A percentile compares a stretch with the other conserved stretches of the same genome.
phyloP scores from a whole-genome alignment of 2,888 invertebrate species.

The Anaspis maculata region DNA sequence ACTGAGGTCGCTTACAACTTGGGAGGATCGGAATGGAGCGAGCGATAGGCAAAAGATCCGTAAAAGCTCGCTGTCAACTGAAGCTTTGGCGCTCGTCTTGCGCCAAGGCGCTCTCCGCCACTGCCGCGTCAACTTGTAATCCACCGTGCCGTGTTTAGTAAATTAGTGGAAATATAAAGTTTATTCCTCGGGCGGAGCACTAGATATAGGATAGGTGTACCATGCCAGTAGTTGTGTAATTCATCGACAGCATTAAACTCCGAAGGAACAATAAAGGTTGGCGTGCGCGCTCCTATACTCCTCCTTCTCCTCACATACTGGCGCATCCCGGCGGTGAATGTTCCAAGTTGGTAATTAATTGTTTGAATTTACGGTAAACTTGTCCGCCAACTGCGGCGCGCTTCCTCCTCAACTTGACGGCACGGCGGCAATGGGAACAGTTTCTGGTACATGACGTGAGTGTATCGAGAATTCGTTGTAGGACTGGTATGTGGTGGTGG shows the following conservation, averaged over 20 bases:
- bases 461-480: too few relatives aligned
- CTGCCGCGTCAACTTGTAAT: slow-evolving; percentile 9
- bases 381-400: slow-evolving; percentile 18
- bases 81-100: too few relatives aligned
- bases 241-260: slow-evolving; percentile 30
- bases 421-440: too few relatives aligned
- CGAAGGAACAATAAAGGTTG: slow-evolving; percentile 26
- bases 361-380: slow-evolving; percentile 33
- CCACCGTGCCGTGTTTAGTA: slow-evolving; percentile 6
- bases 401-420: background rate
- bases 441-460: too few relatives aligned
- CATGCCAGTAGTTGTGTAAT: slow-evolving; percentile 20
- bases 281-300: slow-evolving; percentile 20
- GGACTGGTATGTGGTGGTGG: too few relatives aligned
- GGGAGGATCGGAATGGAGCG: slow-evolving; percentile 2
- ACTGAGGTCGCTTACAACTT: too few relatives aligned
- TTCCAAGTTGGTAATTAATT: slow-evolving; percentile 34
- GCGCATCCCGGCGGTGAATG: slow-evolving; percentile 20
- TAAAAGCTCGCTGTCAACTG: slow-evolving; percentile 8
- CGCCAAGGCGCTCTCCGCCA: slow-evolving; percentile 2
- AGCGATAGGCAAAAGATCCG: background rate
- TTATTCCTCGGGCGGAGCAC: too few relatives aligned
- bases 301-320: background rate
- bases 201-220: too few relatives aligned
- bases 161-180: slow-evolving; percentile 24